Base-by-base conservation (phyloP, 2,888 invertebrate species). In the Scrobipalpa costella region DNA sequence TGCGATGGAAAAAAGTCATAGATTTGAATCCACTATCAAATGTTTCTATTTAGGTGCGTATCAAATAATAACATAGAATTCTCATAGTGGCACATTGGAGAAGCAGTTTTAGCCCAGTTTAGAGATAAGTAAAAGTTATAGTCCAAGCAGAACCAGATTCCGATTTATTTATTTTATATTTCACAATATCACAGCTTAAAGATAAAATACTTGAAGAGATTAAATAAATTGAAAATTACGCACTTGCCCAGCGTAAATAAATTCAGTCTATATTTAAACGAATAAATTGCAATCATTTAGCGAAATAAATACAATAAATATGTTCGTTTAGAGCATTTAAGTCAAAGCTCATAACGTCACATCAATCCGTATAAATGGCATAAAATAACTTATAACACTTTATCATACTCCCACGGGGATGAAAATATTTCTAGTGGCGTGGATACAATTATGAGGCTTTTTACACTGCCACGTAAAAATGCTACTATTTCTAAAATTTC, bases 351-450 rank as follows among this genome's bases (percentile, higher is more conserved):
- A 57, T 62, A 62, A 62, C 57, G 47, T 52, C 52, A 36, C 19
- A 61, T 61, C 61, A 61, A 61, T 61, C 52, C 61, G 44, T 38
- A 61, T 38, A 50, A 52, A 61, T 38, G 52, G 33, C 50, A 49
- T 61, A 61, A 61, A 61, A 61, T 38, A 38, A 52, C 50, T 58
- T 58, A 38, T 52, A 58, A 38, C 38, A 58, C 38, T 58, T 58
- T 40, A 58, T 58, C 34, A 58, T 9, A 36, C 57, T 36, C 57
- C 57, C 38, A 58, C 57, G 15, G 17, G 2, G 27, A 52, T 11
- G 50, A 21, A 9, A 52, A 21, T 52, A 52, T 52, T 52, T 13
- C 50, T 52, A 21, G 7, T 9, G 9, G 21, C 13, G n/a, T n/a
- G 11, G 21, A 11, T 52, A 17, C 50, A 11, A 50, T 50, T 52